phyloP scores from a whole-genome alignment of 2,888 invertebrate genomes.

The Branchellion lobata region DNA sequence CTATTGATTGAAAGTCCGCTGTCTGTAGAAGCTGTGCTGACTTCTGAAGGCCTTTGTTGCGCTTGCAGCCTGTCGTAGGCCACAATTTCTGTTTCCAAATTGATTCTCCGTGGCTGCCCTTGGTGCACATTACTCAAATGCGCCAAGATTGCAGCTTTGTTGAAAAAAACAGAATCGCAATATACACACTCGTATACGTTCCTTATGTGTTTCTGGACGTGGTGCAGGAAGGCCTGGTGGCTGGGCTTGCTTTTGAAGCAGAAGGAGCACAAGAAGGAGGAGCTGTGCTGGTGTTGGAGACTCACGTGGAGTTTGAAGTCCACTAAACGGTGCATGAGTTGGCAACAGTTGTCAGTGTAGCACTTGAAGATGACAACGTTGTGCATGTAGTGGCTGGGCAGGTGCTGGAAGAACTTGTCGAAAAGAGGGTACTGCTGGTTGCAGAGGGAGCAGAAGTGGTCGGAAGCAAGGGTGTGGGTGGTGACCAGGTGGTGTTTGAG shows the following conservation, averaged over 20 bases:
- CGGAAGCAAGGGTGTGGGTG: not conserved
- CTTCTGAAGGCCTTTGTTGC: slow-evolving; percentile 19
- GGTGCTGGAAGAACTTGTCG: slow-evolving; percentile 31
- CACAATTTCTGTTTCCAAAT: slow-evolving; percentile 43
- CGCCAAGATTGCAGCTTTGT: slow-evolving; percentile 39
- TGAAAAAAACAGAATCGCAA: slow-evolving; percentile 39
- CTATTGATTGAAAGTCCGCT: not conserved
- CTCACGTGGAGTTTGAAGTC: slow-evolving; percentile 35
- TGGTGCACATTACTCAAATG: slow-evolving; percentile 40
- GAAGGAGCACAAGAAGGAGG: slow-evolving; percentile 39
- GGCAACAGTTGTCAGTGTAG: slow-evolving; percentile 4
- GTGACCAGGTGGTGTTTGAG: slow-evolving; percentile 21
- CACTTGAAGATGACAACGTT: slow-evolving; percentile 38
- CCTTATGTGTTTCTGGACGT: slow-evolving; percentile 45
- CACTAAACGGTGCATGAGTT: not conserved
- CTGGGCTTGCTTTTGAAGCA: slow-evolving; percentile 32
- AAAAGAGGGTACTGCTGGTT: not conserved
- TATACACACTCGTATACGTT: slow-evolving; percentile 45
- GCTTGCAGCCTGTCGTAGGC: slow-evolving; percentile 33
- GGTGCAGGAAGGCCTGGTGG: slow-evolving; percentile 16
- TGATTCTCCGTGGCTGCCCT: slow-evolving; percentile 43
- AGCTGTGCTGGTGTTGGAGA: not conserved
- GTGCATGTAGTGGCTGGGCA: not conserved
- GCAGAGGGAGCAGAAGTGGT: slow-evolving; percentile 16
- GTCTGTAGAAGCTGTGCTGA: not conserved